A percentile compares a stretch with the other conserved stretches of the same genome.
phyloP scores from a whole-genome alignment of 1,140 invertebrate genomes.

The Papilio machaon region DNA sequence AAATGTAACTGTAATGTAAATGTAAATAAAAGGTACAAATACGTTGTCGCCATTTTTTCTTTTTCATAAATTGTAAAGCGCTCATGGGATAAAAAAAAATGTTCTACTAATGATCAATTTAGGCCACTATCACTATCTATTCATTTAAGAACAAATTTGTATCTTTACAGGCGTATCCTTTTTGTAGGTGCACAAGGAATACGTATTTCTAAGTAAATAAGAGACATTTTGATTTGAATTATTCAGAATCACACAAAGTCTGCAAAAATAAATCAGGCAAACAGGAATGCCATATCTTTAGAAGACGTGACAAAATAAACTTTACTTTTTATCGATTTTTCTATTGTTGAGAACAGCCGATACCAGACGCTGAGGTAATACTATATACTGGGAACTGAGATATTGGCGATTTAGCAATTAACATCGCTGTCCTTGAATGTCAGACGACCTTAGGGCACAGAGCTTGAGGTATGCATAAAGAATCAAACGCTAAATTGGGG shows the following conservation, averaged over 20 bases:
- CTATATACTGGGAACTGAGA: conserved; percentile 46
- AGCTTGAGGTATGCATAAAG: conserved; percentile 64
- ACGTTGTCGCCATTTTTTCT: no score
- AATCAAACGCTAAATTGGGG: conserved; percentile 66
- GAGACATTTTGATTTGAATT: neutral
- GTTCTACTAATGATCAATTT: neutral
- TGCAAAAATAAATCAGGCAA: neutral
- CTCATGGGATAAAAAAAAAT: neutral
- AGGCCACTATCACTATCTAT: neutral
- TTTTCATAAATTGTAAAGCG: no score
- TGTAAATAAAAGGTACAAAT: no score
- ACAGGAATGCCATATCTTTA: neutral
- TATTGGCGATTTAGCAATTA: conserved; percentile 50
- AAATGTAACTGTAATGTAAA: no score
- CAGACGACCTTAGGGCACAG: conserved; percentile 68
- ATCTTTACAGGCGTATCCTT: neutral
- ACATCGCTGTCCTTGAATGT: conserved; percentile 65
- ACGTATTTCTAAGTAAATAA: neutral
- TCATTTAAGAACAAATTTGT: neutral
- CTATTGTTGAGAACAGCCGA: conserved; percentile 41
- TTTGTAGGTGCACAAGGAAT: neutral
- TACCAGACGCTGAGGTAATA: conserved; percentile 43
- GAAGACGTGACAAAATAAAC: conserved; percentile 33
- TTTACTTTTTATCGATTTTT: conserved; percentile 41
- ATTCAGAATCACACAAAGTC: neutral